phyloP scores from a whole-genome alignment of 2,113 vertebrate genomes.

The Apaloderma vittatum region DNA sequence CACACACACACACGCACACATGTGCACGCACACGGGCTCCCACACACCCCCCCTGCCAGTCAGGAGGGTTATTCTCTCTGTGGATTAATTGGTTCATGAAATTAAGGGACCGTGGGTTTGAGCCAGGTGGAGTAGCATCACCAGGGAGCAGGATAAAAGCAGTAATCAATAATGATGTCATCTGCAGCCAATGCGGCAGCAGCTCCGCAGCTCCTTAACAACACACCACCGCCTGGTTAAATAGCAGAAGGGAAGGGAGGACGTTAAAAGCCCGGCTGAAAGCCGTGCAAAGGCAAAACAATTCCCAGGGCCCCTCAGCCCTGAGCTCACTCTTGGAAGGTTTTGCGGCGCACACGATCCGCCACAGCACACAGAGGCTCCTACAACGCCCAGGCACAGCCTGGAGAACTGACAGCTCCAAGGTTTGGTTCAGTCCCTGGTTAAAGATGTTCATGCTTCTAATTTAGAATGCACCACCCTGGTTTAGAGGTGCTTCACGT shows the following conservation, averaged over 20 bases:
- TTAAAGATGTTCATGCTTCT: neutral
- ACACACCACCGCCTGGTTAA: neutral
- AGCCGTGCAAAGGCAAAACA: neutral
- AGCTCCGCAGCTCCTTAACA: neutral
- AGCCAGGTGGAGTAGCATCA: conserved; percentile 25
- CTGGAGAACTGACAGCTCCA: neutral
- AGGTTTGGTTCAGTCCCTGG: neutral
- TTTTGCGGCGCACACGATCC: neutral
- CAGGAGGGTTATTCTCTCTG: neutral
- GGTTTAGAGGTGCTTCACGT: neutral
- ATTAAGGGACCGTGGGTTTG: neutral
- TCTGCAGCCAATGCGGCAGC: conserved; percentile 49
- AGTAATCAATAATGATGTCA: conserved; percentile 41
- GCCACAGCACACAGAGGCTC: neutral
- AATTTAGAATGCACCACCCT: neutral
- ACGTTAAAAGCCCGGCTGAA: neutral
- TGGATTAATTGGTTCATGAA: neutral
- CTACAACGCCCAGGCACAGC: neutral
- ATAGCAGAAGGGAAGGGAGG: neutral
- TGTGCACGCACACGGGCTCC: rapidly evolving
- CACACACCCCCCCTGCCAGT: neutral
- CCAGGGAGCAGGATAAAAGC: neutral
- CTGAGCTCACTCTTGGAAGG: neutral
- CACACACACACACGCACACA: neutral
- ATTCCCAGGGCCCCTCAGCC: neutral